A percentile compares a stretch with the other conserved stretches of the same genome.
These are phyloP conservation scores for Colaptes auratus DNA, from an alignment of 2,113 vertebrate species.

Conservation along the genomic window DNA sequence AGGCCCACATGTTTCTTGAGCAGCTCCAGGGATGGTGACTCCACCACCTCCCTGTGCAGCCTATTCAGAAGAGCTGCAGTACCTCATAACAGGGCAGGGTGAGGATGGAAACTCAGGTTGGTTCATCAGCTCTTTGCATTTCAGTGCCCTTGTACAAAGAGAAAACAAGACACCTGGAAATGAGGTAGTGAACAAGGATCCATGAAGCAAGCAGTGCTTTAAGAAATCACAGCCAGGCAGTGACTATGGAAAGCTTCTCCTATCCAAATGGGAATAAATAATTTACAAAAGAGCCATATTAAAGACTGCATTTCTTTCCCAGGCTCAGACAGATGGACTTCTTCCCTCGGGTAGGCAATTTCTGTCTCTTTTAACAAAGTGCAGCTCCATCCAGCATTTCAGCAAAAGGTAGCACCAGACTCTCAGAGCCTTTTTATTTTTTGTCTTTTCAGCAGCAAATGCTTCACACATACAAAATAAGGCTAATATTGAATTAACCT, in stretches of 20 bases:
- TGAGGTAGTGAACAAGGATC: background rate
- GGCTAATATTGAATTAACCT: conserved; percentile 13
- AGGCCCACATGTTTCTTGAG: too few species aligned
- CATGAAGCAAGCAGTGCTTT: background rate
- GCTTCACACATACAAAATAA: background rate
- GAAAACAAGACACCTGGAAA: background rate
- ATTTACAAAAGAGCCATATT: conserved; percentile 22
- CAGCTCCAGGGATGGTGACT: too few species aligned
- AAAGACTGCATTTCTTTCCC: conserved; percentile 13
- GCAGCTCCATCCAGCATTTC: background rate
- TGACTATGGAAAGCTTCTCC: conserved; percentile 4
- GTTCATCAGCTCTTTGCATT: background rate
- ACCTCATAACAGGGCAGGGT: accelerated
- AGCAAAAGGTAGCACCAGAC: background rate
- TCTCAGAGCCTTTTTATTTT: background rate
- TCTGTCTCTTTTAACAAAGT: conserved; percentile 4
- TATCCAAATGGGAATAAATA: conserved; percentile 14
- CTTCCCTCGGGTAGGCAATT: conserved; percentile 1
- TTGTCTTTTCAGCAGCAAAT: background rate
- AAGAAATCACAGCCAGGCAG: background rate
- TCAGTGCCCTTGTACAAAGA: background rate
- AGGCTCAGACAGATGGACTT: conserved; percentile 3
- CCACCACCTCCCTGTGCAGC: too few species aligned
- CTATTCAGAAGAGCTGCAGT: accelerated
- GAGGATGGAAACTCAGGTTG: background rate